phyloP scores from a whole-genome alignment of 2,113 vertebrate species.

The Tichodroma muraria region DNA sequence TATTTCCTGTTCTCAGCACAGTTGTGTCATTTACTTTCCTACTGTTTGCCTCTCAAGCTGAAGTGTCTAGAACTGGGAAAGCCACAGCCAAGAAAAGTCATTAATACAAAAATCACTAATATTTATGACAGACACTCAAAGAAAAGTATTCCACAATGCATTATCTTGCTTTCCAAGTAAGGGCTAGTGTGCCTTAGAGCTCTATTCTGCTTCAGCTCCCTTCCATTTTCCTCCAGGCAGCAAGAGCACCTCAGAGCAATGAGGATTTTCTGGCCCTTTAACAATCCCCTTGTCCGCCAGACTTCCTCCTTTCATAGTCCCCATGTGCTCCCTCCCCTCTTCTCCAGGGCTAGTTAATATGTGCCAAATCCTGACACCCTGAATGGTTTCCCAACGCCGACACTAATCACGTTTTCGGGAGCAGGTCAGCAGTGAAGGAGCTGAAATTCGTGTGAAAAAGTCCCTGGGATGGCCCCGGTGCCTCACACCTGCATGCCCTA shows the following conservation, averaged over 20 bases:
- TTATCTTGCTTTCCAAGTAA: not conserved
- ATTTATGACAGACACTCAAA: not conserved
- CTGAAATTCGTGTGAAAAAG: conserved; percentile 75
- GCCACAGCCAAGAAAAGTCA: not conserved
- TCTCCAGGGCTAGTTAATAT: conserved; percentile 56
- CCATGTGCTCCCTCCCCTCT: not conserved
- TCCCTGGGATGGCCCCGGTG: conserved; percentile 64
- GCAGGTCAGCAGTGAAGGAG: conserved; percentile 69
- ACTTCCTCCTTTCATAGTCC: conserved; percentile 58
- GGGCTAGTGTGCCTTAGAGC: not conserved
- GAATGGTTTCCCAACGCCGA: conserved; percentile 67
- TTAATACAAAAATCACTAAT: not conserved
- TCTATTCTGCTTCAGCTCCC: not conserved
- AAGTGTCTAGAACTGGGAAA: not conserved
- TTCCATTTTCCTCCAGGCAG: conserved; percentile 8
- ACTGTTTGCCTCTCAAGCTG: not conserved
- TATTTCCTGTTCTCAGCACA: not conserved
- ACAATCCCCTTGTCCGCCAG: conserved; percentile 33
- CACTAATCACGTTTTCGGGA: conserved; percentile 70
- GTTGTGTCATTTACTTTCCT: not conserved
- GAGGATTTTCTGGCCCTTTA: conserved; percentile 54
- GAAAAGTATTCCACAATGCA: not conserved
- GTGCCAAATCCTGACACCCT: conserved; percentile 70
- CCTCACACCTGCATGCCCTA: conserved; percentile 80
- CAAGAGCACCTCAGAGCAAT: not conserved